Conservation (phyloP, 2,113 vertebrate species). For the Cathartes aura region DNA sequence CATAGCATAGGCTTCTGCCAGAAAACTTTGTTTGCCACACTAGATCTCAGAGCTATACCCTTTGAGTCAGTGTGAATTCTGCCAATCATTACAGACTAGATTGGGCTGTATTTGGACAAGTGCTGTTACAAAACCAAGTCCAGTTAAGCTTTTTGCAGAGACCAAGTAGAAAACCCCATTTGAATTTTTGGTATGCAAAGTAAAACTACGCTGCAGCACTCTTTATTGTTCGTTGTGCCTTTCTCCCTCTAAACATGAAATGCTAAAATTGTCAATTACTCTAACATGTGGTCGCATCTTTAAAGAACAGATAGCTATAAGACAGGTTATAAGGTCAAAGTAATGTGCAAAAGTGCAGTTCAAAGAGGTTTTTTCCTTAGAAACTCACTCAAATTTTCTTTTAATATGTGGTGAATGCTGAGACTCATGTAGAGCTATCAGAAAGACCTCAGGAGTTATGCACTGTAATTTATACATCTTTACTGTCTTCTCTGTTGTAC, state of each 20-base stretch:
- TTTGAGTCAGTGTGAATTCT: not conserved
- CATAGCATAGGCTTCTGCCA: not conserved
- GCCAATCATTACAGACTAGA: not conserved
- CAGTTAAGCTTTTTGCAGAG: not conserved
- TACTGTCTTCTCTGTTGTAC: not conserved
- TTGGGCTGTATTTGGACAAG: not conserved
- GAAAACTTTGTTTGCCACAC: not conserved
- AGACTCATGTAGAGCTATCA: not conserved
- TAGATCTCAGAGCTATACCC: not conserved
- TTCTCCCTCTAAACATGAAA: not conserved
- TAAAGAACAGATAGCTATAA: not conserved
- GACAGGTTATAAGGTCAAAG: not conserved
- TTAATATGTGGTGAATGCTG: not conserved
- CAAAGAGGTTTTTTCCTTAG: not conserved
- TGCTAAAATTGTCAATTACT: not conserved
- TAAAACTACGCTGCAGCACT: not conserved
- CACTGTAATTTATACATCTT: not conserved
- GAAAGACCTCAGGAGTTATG: not conserved
- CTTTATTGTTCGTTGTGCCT: not conserved
- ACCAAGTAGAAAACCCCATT: not conserved
- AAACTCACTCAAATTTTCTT: not conserved
- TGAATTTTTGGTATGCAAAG: not conserved
- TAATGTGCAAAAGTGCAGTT: not conserved
- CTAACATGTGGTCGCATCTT: accelerated
- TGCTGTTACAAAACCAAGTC: not conserved